Base-by-base conservation (phyloP, 1,140 invertebrate genomes). In the Atta texana region DNA sequence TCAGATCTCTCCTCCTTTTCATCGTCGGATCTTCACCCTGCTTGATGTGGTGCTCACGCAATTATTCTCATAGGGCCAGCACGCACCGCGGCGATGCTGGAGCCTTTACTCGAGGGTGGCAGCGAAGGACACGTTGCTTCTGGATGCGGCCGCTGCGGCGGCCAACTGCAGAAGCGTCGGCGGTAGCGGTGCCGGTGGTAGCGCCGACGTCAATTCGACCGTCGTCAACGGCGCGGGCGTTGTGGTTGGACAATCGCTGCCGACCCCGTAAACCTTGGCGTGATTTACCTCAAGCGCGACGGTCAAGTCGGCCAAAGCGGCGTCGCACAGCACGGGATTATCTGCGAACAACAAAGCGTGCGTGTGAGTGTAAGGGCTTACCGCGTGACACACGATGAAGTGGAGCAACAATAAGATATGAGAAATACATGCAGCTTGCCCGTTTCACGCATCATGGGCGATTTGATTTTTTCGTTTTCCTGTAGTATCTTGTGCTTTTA, bases 291-390 rank as follows among this genome's bases (percentile, higher is more conserved):
- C 96, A 94, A 97, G 96, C 66, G 96, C 94, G 0, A 96, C 96
- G 59, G 96, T 96, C 75, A 97, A 94, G 93, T 97, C 97, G 68
- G 96, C 96, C 49, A 97, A 92, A 14, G 96, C 96, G 39, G 96
- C 96, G 90, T 97, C 97, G 92, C 97, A 98, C 86, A 97, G 92
- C 75, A 97, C 96, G 66, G 97, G 97, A 94, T 98, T 98, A 93
- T 97, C 97, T 98, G 95, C 1, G 96, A 96, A 74, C 84, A 78
- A 86, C 86, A 91, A 72, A 88, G 63, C 24, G 21, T 10, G 31
- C 16, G 55, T 72, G 18, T 49, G 21, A 64, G 18, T 31, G n/a
- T 24, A 81, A 74, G 80, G 63, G 68, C 28, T 24, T 16, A 39
- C 21, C 39, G 39, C 39, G 3, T 53, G 77, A 31, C 14, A 39